Percentiles rank a stretch among this genome's conserved stretches.
phyloP scores from a whole-genome alignment of 2,113 vertebrate genomes.

The Myodes glareolus region DNA sequence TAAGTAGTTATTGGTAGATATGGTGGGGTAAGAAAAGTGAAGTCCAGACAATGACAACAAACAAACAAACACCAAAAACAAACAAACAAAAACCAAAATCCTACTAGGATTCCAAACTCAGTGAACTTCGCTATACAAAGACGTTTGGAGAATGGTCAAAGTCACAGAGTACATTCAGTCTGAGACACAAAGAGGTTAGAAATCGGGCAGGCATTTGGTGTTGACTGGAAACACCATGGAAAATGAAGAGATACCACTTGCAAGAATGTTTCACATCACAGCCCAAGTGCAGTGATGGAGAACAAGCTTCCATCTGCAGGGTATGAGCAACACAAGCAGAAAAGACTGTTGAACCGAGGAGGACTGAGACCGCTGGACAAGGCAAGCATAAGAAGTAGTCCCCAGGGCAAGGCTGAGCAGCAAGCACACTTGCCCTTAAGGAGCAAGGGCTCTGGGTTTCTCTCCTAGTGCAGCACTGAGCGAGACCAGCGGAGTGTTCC shows the following conservation, averaged over 20 bases:
- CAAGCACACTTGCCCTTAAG: neutral
- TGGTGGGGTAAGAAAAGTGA: neutral
- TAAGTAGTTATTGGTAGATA: conserved; percentile 20
- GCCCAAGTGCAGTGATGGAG: neutral
- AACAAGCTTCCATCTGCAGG: neutral
- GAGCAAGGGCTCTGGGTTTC: neutral
- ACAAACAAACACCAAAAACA: neutral
- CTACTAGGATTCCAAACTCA: neutral
- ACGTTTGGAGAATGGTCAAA: neutral
- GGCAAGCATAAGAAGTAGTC: neutral
- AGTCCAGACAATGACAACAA: neutral
- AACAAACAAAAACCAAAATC: neutral
- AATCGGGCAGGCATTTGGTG: neutral
- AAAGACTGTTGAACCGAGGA: neutral
- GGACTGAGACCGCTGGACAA: neutral
- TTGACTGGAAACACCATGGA: neutral
- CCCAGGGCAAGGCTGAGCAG: neutral
- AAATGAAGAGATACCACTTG: neutral
- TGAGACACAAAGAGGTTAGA: neutral
- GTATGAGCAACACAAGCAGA: neutral
- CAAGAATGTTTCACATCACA: neutral
- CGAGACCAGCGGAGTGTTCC: neutral
- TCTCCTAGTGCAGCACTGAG: neutral
- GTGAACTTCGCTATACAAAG: accelerated
- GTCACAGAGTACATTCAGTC: neutral